Evolutionary conservation across 2,888 invertebrate species (phyloP).

Genomic region (Brenthis hecate): DNA sequence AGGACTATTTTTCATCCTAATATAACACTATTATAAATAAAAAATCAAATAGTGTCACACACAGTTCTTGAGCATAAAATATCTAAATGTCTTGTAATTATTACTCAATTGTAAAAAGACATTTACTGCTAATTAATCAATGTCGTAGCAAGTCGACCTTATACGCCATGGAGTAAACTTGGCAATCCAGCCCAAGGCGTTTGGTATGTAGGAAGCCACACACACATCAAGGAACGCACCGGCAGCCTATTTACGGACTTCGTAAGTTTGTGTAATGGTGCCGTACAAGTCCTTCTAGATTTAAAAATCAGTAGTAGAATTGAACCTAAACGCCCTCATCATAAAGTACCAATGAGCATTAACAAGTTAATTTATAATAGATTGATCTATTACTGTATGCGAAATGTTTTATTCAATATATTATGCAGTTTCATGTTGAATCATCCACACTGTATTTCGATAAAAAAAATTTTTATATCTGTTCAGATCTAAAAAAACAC

Average conservation of each 20-base stretch:
- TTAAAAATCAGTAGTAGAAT: conserved; percentile 15
- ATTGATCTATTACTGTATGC: conserved; percentile 2
- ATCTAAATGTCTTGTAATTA: not conserved
- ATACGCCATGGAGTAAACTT: conserved; percentile 31
- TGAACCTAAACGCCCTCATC: conserved; percentile 12
- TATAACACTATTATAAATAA: too few species aligned
- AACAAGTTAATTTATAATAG: conserved; percentile 4
- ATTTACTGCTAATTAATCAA: conserved; percentile 23
- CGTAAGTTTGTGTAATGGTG: conserved; percentile 1
- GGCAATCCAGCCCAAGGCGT: conserved; percentile 22
- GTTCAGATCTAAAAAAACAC: too few species aligned
- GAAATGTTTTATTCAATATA: conserved; percentile 21
- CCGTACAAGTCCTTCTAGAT: conserved; percentile 25
- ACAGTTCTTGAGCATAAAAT: not conserved
- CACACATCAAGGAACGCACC: conserved; percentile 57
- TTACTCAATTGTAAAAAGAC: conserved; percentile 1
- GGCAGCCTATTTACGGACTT: conserved; percentile 56
- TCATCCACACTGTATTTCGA: conserved; percentile 1
- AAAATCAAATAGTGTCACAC: too few species aligned
- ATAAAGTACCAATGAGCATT: conserved; percentile 3
- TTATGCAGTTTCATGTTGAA: conserved; percentile 12
- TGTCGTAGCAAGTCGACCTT: conserved; percentile 17
- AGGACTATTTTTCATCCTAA: too few species aligned
- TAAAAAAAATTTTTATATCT: not conserved
- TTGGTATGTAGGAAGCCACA: conserved; percentile 51